Conservation (phyloP, 1,140 invertebrate genomes). For the Bombus difficillimus region DNA sequence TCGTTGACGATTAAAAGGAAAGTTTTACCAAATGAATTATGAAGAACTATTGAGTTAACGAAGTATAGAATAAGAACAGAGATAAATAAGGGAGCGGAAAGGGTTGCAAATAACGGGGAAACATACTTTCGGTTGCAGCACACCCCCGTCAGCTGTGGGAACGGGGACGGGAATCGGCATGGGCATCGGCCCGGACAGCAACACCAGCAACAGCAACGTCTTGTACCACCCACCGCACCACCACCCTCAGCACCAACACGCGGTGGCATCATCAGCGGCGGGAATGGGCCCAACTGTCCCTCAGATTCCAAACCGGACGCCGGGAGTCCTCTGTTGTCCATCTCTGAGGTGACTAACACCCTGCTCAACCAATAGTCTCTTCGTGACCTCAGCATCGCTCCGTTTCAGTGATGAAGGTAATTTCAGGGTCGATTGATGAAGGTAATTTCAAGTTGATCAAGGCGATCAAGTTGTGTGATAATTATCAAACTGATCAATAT, state of each 20-base stretch:
- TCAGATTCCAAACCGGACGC: constrained; percentile 86
- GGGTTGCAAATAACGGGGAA: constrained; percentile 65
- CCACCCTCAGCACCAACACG: constrained; percentile 71
- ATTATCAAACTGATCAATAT: neutral
- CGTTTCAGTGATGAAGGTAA: constrained; percentile 67
- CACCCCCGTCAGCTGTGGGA: constrained; percentile 76
- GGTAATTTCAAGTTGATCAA: neutral
- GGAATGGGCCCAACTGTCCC: constrained; percentile 80
- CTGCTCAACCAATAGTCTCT: constrained; percentile 86
- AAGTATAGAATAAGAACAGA: neutral
- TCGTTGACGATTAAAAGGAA: neutral
- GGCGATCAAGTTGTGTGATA: neutral
- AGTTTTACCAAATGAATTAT: neutral
- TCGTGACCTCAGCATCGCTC: constrained; percentile 62
- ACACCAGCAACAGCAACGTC: constrained; percentile 76
- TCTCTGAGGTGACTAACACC: constrained; percentile 92
- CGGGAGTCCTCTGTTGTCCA: constrained; percentile 91
- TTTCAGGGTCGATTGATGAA: neutral
- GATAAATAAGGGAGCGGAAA: neutral
- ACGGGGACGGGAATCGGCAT: constrained; percentile 77
- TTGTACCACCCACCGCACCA: constrained; percentile 76
- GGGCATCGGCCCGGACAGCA: constrained; percentile 72
- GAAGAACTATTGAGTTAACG: neutral
- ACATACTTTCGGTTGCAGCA: constrained; percentile 80
- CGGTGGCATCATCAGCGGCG: constrained; percentile 74